A percentile compares a stretch with the other conserved stretches of the same genome.
phyloP scores from a whole-genome alignment of 1,140 invertebrate genomes.

The Centruroides vittatus region DNA sequence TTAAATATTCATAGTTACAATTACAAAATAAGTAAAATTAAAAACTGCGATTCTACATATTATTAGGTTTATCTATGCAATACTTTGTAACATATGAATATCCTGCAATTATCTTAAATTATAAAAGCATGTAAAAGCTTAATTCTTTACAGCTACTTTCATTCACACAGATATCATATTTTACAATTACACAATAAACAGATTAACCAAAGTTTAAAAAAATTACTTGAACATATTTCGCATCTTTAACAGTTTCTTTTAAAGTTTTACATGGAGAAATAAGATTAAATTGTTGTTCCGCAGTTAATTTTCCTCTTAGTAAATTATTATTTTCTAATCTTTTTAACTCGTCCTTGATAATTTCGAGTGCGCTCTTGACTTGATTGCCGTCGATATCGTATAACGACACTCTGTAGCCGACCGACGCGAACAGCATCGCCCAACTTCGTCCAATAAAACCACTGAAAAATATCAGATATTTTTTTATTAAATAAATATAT shows the following conservation, averaged over 20 bases:
- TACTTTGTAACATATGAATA: too few relatives aligned
- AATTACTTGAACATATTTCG: slow-evolving; percentile 19
- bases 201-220: too few relatives aligned
- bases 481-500: not conserved
- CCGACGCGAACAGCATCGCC: slow-evolving; percentile 87
- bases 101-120: too few relatives aligned
- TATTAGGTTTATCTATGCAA: too few relatives aligned
- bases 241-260: slow-evolving; percentile 24
- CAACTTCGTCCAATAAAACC: slow-evolving; percentile 87
- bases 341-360: slow-evolving; percentile 57
- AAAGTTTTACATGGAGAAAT: slow-evolving; percentile 38
- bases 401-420: slow-evolving; percentile 67
- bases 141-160: too few relatives aligned
- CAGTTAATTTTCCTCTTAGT: slow-evolving; percentile 54
- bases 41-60: too few relatives aligned
- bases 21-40: too few relatives aligned
- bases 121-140: too few relatives aligned
- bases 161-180: too few relatives aligned
- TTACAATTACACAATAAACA: too few relatives aligned
- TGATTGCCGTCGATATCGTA: slow-evolving; percentile 67
- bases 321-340: slow-evolving; percentile 51
- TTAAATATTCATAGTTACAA: too few relatives aligned
- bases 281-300: slow-evolving; percentile 54
- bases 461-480: slow-evolving; percentile 42
- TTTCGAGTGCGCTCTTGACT: slow-evolving; percentile 45